Evolutionary conservation across 1,140 invertebrate species (phyloP).

Genomic region (Drosophila lacertosa): DNA sequence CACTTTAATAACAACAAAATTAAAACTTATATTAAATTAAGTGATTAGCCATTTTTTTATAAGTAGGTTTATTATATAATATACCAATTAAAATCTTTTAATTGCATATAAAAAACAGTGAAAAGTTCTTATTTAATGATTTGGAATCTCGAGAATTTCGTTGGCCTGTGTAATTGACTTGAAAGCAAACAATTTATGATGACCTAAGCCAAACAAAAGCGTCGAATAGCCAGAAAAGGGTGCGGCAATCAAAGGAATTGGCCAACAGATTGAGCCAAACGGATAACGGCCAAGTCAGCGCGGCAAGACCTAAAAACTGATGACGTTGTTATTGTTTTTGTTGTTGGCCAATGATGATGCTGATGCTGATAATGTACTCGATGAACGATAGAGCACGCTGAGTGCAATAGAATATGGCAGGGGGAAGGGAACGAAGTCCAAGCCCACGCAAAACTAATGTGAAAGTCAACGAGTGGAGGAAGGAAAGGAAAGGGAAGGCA

Average conservation of each 20-base stretch:
- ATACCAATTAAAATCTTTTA: too few relatives aligned
- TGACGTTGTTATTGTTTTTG: constrained; percentile 57
- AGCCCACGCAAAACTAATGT: constrained; percentile 69
- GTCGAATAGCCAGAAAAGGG: constrained; percentile 54
- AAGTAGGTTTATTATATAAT: too few relatives aligned
- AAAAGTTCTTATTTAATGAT: not conserved
- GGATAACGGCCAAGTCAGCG: constrained; percentile 73
- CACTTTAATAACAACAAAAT: too few relatives aligned
- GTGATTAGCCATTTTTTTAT: too few relatives aligned
- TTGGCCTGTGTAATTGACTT: constrained; percentile 63
- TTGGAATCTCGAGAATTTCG: not conserved
- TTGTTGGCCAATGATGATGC: constrained; percentile 41
- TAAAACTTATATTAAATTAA: not conserved
- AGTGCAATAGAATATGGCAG: constrained; percentile 29
- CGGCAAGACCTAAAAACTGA: constrained; percentile 69
- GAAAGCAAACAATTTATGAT: constrained; percentile 82
- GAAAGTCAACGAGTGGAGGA: constrained; percentile 50
- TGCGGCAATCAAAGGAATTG: constrained; percentile 79
- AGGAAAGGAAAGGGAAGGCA: not conserved
- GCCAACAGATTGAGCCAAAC: constrained; percentile 57
- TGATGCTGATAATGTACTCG: constrained; percentile 63
- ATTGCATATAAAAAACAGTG: not conserved
- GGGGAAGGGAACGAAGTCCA: not conserved
- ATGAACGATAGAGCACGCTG: constrained; percentile 77
- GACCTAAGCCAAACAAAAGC: constrained; percentile 70